Evolutionary conservation across 2,888 invertebrate species (phyloP).

Genomic region (Machimus atricapillus): DNA sequence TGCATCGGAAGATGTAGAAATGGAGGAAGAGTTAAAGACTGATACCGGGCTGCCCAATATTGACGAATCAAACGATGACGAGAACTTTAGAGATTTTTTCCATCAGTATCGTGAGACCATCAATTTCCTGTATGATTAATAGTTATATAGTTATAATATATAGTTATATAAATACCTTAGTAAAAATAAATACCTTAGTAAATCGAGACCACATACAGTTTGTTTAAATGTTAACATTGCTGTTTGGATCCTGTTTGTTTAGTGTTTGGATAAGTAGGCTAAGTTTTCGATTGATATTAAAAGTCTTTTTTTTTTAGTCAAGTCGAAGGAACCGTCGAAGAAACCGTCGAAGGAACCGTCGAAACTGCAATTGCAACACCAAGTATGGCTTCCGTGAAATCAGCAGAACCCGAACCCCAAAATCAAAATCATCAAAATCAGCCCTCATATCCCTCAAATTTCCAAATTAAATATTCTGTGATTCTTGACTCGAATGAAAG

Average conservation of each 20-base stretch:
- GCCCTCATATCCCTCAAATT: slow-evolving; percentile 18
- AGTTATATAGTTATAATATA: too few relatives aligned
- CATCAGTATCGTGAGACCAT: slow-evolving; percentile 45
- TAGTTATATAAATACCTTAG: too few relatives aligned
- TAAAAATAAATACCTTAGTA: too few relatives aligned
- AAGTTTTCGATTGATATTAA: too few relatives aligned
- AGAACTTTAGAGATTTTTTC: slow-evolving; percentile 40
- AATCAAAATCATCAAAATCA: neutral
- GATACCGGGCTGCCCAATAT: neutral
- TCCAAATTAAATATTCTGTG: slow-evolving; percentile 36
- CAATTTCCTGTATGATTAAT: slow-evolving; percentile 46
- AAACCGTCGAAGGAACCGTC: too few relatives aligned
- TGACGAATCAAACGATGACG: neutral
- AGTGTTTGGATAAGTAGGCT: too few relatives aligned
- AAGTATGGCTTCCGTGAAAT: slow-evolving; percentile 7
- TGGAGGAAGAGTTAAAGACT: neutral
- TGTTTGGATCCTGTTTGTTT: too few relatives aligned
- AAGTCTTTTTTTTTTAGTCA: too few relatives aligned
- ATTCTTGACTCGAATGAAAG: slow-evolving; percentile 18
- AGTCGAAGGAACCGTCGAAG: too few relatives aligned
- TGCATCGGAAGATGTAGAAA: neutral
- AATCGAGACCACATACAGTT: too few relatives aligned
- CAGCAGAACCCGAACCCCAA: neutral
- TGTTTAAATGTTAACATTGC: too few relatives aligned
- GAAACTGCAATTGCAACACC: neutral